Evolutionary conservation across 2,888 invertebrate species (phyloP), one percentile per base, ranked within the genome.

Genomic region (Cheilosia variabilis): DNA sequence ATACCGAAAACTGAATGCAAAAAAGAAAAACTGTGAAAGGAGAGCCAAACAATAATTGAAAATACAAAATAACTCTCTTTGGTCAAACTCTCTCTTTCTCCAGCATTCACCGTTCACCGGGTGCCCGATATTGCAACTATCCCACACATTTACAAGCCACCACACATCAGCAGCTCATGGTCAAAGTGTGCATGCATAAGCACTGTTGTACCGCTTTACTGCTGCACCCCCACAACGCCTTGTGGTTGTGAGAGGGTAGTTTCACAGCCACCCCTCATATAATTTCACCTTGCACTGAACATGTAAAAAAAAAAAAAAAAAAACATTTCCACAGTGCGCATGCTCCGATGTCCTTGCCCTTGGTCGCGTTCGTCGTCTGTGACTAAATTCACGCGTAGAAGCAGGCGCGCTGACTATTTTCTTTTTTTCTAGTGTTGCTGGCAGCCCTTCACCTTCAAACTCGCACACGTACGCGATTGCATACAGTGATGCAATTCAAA

Each of bases 311-410:
- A 13, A 27, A 2, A 27, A 27, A 2, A 27, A 60, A 50, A 52
- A 24, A 4, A 37, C 17, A 13, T 47, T 17, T 19, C 13, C 24
- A 15, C 45, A 22, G 13, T 88, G 90, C 91, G 91, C 91, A 91
- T 90, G 91, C 90, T 89, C 89, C 87, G 83, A 89, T 90, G 91
- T 91, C 91, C 91, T 91, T 91, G 91, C 91, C 91, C 91, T 91
- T 91, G 91, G 91, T 90, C 88, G 86, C 72, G 86, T 81, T 86
- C 68, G 69, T 63, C 80, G 80, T 86, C 80, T 86, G 41, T 76
- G 65, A 68, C 86, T 77, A 66, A 53, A 60, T 78, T 55, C 50
- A 53, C 53, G 68, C 57, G n/a, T 52, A 47, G 45, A 76, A 47
- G 41, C 76, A 77, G 80, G 80, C 86, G 80, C 86, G 65, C 71